Percentiles rank a stretch among this genome's conserved stretches.
phyloP scores from a whole-genome alignment of 2,888 invertebrate genomes.

The Tromatobia lineatoria region DNA sequence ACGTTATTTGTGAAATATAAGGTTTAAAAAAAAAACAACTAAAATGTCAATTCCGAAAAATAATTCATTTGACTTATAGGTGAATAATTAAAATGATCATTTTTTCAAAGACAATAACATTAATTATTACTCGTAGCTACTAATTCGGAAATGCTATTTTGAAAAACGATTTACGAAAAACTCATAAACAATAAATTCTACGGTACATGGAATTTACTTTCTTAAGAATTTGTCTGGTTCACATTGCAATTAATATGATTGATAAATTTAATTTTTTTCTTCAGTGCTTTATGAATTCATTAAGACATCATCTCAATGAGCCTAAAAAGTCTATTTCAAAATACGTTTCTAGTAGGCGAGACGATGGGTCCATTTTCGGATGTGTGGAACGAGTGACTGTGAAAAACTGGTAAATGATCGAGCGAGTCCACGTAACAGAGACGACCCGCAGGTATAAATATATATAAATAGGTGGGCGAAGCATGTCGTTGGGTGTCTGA shows the following conservation, averaged over 20 bases:
- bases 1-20: no score
- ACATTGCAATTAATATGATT: not conserved
- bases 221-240: no score
- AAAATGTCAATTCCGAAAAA: no score
- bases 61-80: no score
- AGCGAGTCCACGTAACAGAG: not conserved
- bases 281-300: not conserved
- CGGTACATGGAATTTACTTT: no score
- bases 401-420: slow-evolving; percentile 56
- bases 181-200: no score
- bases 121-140: no score
- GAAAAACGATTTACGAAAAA: no score
- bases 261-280: not conserved
- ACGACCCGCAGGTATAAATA: not conserved
- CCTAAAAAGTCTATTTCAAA: not conserved
- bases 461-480: slow-evolving; percentile 23
- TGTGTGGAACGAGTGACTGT: slow-evolving; percentile 43
- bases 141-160: no score
- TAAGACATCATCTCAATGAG: not conserved
- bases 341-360: slow-evolving; percentile 45
- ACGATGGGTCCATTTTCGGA: slow-evolving; percentile 31
- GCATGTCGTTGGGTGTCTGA: not conserved
- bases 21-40: no score
- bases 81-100: no score
- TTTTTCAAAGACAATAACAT: no score